Evolutionary conservation across 2,113 vertebrate species (phyloP), one percentile per base, ranked within the genome.

Genomic region (Myrmecobius fasciatus): DNA sequence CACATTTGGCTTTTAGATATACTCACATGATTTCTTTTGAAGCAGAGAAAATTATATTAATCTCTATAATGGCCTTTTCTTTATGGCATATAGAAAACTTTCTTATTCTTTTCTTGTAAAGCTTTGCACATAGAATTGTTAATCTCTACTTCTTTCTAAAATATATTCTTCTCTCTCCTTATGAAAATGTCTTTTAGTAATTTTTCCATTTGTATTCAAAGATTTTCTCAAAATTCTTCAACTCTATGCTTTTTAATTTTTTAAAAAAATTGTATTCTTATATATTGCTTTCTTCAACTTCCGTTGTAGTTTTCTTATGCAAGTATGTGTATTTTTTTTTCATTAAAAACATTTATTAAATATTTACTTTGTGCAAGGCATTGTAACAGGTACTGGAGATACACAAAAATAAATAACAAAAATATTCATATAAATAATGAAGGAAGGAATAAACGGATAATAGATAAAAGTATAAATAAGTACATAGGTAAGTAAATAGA

Each of bases 141-240:
- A 31, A 94, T 11, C 17, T 49, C 28, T 24, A 14, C 89, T 67
- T 96, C 24, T 93, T 8, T 83, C 22, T 6, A 75, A 25, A 91
- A 56, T 10, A 24, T 6, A 28, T 92, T 91, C 0, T 7, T 75
- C 14, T 94, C 91, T 90, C 8, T n/a, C 12, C 26, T 28, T 67
- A 54, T 92, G 48, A 89, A 60, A 89, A 3, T 8, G 89, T 89
- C 92, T 95, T 94, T 43, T 26, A 47, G 47, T 51, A 90, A 53
- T 52, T 94, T 49, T 92, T 28, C 26, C 67, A 83, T 43, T 95
- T 8, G 92, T 90, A 54, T 14, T 12, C 3, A 56, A 89, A 28
- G 36, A 5, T 90, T 94, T 96, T 90, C 54, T 94, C 31, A 90
- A 92, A 56, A 26, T 94, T 75, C 0, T 56, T 92, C 67, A 83